Evolutionary conservation across 2,888 invertebrate genomes (phyloP), one percentile per base, ranked within the genome.

Genomic region (Pollenia labialis): DNA sequence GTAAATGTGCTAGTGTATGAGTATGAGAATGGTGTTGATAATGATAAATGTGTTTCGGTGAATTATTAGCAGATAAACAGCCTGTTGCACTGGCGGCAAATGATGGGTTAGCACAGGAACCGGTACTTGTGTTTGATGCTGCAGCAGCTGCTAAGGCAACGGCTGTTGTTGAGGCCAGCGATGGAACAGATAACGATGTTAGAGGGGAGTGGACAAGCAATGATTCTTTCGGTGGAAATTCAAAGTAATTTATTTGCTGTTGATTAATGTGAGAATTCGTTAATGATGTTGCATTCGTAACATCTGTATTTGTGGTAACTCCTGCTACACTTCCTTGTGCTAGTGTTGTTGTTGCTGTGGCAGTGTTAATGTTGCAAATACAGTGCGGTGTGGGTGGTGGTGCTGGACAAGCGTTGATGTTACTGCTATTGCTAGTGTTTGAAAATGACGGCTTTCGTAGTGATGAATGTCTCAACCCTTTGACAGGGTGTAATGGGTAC

Each of bases 401-500:
- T 90, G 92, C 91, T 88, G 92, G 91, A 88, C 90, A 90, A 90
- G 90, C 90, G 90, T 90, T 91, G 89, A 89, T 91, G 89, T 90
- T 91, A 89, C 89, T 91, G 90, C 89, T 91, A 89, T 90, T 91
- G 89, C 60, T 87, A 80, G 60, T 88, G 89, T 90, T 91, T 89
- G 90, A 88, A 89, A 90, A 91, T 89, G 91, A 92, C 90, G 92
- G 91, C 90, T 92, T 93, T 85, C 92, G 93, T 90, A 92, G 90
- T 90, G 92, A 92, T 91, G 92, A 74, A 90, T 91, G 92, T 91
- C 93, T 92, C 90, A 93, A 91, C 91, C 93, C 93, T 91, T 93
- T 93, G 90, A 91, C 92, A 92, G 93, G 93, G 92, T 93, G 92
- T 90, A 92, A 93, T 91, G 93, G 93, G 92, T 93, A 93, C 93